Conservation (phyloP, 2,888 invertebrate species). For the Eurytoma californica region DNA sequence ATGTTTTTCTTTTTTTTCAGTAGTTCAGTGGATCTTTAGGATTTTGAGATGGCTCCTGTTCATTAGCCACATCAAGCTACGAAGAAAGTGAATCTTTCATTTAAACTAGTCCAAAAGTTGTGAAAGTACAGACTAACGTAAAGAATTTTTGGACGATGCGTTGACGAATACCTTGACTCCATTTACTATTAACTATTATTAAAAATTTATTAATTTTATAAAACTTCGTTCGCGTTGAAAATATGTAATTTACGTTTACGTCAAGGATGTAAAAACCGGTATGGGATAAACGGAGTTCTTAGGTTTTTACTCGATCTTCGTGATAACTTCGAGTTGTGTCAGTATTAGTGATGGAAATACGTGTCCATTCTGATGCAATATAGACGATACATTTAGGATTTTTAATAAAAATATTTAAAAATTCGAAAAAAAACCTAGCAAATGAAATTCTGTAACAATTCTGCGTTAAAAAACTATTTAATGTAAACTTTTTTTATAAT, state of each 20-base stretch:
- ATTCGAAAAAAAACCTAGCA: slow-evolving; percentile 12
- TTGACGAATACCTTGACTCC: background rate
- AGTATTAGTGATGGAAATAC: slow-evolving; percentile 25
- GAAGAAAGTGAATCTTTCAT: slow-evolving; percentile 57
- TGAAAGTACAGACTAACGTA: slow-evolving; percentile 15
- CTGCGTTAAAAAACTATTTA: slow-evolving; percentile 28
- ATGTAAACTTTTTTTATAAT: slow-evolving; percentile 41
- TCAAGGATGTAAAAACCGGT: background rate
- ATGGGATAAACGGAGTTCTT: slow-evolving; percentile 21
- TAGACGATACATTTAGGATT: slow-evolving; percentile 14
- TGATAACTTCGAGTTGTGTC: slow-evolving; percentile 24
- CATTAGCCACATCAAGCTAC: slow-evolving; percentile 67
- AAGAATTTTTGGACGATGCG: slow-evolving; percentile 24
- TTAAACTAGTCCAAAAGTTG: slow-evolving; percentile 51
- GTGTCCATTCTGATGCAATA: slow-evolving; percentile 18
- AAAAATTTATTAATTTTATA: slow-evolving; percentile 42
- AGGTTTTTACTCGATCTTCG: slow-evolving; percentile 17
- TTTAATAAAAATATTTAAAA: slow-evolving; percentile 17
- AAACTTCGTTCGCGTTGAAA: slow-evolving; percentile 12
- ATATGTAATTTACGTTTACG: slow-evolving; percentile 8
- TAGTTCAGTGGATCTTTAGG: slow-evolving; percentile 68
- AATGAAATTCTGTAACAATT: background rate
- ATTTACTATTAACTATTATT: slow-evolving; percentile 1
- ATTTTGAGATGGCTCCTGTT: slow-evolving; percentile 70
- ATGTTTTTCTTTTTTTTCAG: slow-evolving; percentile 56